These are phyloP conservation scores for Diabrotica virgifera DNA, from an alignment of 1,140 invertebrate species.

Conservation along the genomic window DNA sequence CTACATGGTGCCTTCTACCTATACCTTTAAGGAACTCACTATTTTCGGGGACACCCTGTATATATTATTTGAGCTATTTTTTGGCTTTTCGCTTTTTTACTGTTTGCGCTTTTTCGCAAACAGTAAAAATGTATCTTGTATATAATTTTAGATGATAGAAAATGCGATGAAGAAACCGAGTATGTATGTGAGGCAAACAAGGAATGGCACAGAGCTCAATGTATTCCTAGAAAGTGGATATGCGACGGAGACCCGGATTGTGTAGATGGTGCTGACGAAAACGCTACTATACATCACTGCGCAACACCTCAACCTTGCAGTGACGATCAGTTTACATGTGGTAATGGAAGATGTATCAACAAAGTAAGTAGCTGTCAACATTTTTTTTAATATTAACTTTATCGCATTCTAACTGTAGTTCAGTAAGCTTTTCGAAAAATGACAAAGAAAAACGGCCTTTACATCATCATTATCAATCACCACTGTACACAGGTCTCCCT, in stretches of 20 bases:
- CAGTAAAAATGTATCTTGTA: neutral
- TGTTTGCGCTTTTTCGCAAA: neutral
- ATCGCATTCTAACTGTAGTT: no score
- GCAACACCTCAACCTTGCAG: slow-evolving; percentile 75
- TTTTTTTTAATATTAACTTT: no score
- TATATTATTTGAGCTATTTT: no score
- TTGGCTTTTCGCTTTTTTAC: no score
- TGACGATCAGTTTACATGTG: slow-evolving; percentile 87
- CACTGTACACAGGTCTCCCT: no score
- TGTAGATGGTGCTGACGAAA: slow-evolving; percentile 96
- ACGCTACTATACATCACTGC: slow-evolving; percentile 77
- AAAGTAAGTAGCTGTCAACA: slow-evolving; percentile 48
- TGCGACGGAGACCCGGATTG: slow-evolving; percentile 96
- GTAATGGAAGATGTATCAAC: slow-evolving; percentile 81
- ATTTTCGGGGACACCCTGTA: no score
- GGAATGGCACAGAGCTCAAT: slow-evolving; percentile 86
- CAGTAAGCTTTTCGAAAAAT: no score
- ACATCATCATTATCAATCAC: no score
- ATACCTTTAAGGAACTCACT: no score
- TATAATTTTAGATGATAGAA: slow-evolving; percentile 67
- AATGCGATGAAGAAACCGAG: slow-evolving; percentile 88
- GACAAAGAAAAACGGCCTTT: no score
- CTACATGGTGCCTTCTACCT: no score
- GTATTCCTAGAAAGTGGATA: slow-evolving; percentile 90
- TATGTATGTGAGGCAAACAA: slow-evolving; percentile 89